Evolutionary conservation across 2,888 invertebrate genomes (phyloP), one percentile per base, ranked within the genome.

Genomic region (Julus scanicus): DNA sequence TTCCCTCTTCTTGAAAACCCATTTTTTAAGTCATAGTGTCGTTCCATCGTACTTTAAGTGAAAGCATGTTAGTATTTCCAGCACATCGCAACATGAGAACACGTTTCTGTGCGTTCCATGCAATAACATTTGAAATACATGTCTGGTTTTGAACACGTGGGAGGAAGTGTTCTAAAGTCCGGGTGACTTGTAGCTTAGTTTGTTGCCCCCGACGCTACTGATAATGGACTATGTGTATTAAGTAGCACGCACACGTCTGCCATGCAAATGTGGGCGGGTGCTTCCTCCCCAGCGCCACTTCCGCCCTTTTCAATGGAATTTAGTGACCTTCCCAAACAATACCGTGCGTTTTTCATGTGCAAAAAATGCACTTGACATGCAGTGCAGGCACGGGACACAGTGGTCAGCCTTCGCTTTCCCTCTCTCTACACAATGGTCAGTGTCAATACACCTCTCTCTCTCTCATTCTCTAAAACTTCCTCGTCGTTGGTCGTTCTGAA

Each of bases 261-360:
- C 63, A 63, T 63, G 63, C 63, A 63, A n/a, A 63, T 63, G 63
- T 17, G 63, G 63, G 63, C 63, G 63, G 63, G 63, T 17, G 63
- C 63, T 63, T 63, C 63, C 63, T 63, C 63, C 63, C 63, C 63
- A 63, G 63, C 63, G 63, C 63, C 63, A 63, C 63, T 63, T 63
- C 63, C 63, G 63, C 63, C n/a, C 63, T 63, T 63, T 63, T 63
- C 63, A 63, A 63, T n/a, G 63, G 63, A 63, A 63, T 63, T 63
- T 63, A 63, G 63, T 63, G 63, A 63, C 63, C 63, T 63, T 63
- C 63, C 63, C 15, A 63, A 17, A 63, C 63, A 63, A 63, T 63
- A 63, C 63, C 63, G 63, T 63, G 63, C 63, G 63, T 63, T 63
- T 63, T 63, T 63, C 17, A 63, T 15, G 11, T n/a, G 63, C 63